phyloP scores from a whole-genome alignment of 1,140 invertebrate species.

The Centruroides vittatus region DNA sequence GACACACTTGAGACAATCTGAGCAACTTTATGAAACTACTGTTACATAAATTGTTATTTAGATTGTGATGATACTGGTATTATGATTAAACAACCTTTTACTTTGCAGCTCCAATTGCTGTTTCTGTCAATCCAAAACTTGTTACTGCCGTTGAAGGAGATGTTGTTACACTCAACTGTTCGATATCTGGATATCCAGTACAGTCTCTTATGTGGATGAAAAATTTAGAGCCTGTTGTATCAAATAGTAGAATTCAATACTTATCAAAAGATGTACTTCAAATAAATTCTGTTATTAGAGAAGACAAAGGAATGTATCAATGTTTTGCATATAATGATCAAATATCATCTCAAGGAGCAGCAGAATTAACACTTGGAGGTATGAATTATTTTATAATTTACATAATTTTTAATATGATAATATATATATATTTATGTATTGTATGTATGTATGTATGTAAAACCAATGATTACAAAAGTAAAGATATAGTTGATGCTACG shows the following conservation, averaged over 20 bases:
- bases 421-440: not conserved
- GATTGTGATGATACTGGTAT: too few relatives aligned
- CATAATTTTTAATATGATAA: not conserved
- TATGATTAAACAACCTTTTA: not conserved
- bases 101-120: slow-evolving; percentile 10
- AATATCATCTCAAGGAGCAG: slow-evolving; percentile 27
- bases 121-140: slow-evolving; percentile 47
- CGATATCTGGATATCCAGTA: slow-evolving; percentile 72
- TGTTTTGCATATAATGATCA: slow-evolving; percentile 29
- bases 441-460: not conserved
- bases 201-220: slow-evolving; percentile 28
- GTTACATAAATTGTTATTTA: too few relatives aligned
- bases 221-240: slow-evolving; percentile 17
- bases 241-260: slow-evolving; percentile 11
- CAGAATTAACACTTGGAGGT: slow-evolving; percentile 31
- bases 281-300: slow-evolving; percentile 21
- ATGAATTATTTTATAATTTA: slow-evolving; percentile 6
- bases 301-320: slow-evolving; percentile 35
- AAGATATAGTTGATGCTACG: too few relatives aligned
- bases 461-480: too few relatives aligned
- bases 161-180: slow-evolving; percentile 88
- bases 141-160: slow-evolving; percentile 88
- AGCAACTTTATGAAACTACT: too few relatives aligned
- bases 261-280: slow-evolving; percentile 6
- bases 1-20: too few relatives aligned